phyloP scores from a whole-genome alignment of 2,113 vertebrate genomes.

The Zosterops borbonicus region DNA sequence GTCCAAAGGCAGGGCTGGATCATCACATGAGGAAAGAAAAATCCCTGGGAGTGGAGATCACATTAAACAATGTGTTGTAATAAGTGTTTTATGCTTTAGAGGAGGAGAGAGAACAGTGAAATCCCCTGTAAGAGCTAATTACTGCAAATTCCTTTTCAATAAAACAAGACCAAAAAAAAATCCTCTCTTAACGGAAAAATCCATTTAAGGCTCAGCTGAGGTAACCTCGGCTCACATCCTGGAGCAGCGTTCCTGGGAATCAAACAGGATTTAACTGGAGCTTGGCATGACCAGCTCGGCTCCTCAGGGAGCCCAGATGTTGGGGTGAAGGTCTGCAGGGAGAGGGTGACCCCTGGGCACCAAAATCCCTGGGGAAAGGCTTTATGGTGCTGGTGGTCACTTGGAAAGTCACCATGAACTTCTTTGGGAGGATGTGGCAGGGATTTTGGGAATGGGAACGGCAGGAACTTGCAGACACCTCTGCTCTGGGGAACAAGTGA shows the following conservation, averaged over 20 bases:
- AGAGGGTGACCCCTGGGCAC: neutral
- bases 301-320: neutral
- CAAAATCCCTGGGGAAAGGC: neutral
- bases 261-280: neutral
- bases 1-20: neutral
- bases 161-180: slow-evolving; percentile 59
- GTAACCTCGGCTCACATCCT: neutral
- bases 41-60: slow-evolving; percentile 12
- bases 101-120: slow-evolving; percentile 62
- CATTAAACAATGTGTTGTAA: slow-evolving; percentile 32
- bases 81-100: slow-evolving; percentile 63
- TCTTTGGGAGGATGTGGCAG: neutral
- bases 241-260: neutral
- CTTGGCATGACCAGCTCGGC: neutral
- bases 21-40: neutral
- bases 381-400: rapidly evolving
- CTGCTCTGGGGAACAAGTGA: rapidly evolving
- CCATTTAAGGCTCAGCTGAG: slow-evolving; percentile 44
- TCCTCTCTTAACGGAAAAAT: slow-evolving; percentile 60
- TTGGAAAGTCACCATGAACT: rapidly evolving
- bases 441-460: neutral
- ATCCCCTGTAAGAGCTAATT: slow-evolving; percentile 70
- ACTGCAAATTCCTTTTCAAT: slow-evolving; percentile 66
- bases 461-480: neutral
- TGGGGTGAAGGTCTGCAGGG: neutral